Base-by-base conservation (phyloP, 2,113 vertebrate genomes). In the Aramus guarauna region DNA sequence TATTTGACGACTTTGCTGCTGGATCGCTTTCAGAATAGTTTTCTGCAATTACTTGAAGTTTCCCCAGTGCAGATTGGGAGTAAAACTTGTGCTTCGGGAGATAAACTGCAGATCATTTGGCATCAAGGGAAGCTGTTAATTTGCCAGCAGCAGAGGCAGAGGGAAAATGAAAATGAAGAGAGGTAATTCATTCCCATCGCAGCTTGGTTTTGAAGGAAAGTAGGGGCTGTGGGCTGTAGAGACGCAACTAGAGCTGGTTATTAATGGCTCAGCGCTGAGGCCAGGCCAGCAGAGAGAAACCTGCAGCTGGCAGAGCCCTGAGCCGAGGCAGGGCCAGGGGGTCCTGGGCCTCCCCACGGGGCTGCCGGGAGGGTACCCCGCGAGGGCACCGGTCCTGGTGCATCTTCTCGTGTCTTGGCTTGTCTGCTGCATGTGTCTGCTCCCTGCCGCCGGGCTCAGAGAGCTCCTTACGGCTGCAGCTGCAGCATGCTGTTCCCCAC, bases 51-150 rank as follows among this genome's bases (percentile, higher is more conserved):
- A 66, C 81, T 90, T 96, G 23, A 83, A 90, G 50, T 79, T 75
- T 87, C 73, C 73, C 37, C 62, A 8, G 77, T 18, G 6, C 73
- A 83, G 77, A 90, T 23, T 76, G 81, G 90, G 92, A 94, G 73
- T 90, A 52, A 84, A 86, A 64, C 72, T 83, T 45, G 76, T 64
- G 55, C 67, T 90, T 68, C 1, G 2, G 58, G 73, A 87, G 92
- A 96, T 94, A 92, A 96, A 96, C 86, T 93, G 88, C 88, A 96
- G 81, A 94, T 41, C 7, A 3, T 75, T 90, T 92, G 95, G 86
- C 92, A 83, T 76, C 34, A 66, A 75, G 68, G 85, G 59, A 67
- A 94, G 77, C 63, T 79, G 85, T 96, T 92, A 83, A 90, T 87
- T 96, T 89, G 68, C 95, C 90, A 96, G 91, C 74, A 80, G 55